Conservation (phyloP, 2,113 vertebrate species). For the Microcebus tavaratra region DNA sequence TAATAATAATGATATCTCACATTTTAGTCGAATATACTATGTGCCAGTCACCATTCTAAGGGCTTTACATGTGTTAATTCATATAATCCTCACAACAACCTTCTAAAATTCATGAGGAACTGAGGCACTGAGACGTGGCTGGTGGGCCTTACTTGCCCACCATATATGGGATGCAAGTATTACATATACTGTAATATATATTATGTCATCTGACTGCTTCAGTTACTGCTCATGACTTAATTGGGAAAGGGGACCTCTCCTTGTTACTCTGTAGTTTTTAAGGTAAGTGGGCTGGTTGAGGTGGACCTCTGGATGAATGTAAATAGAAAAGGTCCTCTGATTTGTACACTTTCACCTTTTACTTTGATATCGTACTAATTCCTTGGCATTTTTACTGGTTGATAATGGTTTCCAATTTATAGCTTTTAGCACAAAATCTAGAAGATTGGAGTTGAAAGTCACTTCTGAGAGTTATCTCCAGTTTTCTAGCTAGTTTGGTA, state of each 20-base stretch:
- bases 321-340: background rate
- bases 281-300: background rate
- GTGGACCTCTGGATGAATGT: background rate
- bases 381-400: background rate
- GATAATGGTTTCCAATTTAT: background rate
- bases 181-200: background rate
- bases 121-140: background rate
- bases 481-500: background rate
- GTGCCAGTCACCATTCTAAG: background rate
- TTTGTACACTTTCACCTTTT: background rate
- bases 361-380: background rate
- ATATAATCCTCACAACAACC: background rate
- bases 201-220: background rate
- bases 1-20: background rate
- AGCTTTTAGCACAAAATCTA: conserved; percentile 11
- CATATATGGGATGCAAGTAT: background rate
- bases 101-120: background rate
- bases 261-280: background rate
- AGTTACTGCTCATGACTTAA: background rate
- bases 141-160: background rate
- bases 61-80: background rate
- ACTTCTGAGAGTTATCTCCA: background rate
- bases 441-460: background rate
- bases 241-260: background rate
- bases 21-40: background rate